Base-by-base conservation (phyloP, 2,888 invertebrate species). In the Pachymerium ferrugineum region DNA sequence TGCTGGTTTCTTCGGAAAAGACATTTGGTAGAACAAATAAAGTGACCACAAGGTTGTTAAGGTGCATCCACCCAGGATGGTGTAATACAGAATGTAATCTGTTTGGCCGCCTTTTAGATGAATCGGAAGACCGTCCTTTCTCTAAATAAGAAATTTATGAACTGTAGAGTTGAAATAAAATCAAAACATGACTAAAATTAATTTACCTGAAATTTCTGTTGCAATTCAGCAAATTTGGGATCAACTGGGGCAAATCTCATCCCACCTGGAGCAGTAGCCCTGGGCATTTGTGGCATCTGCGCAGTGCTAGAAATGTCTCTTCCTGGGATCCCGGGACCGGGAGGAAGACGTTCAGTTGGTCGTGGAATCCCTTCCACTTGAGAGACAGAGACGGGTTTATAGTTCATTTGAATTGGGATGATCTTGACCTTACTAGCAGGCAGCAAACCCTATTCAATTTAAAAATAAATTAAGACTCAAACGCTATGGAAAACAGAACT, bases 71-170 rank as follows among this genome's bases (percentile, higher is more conserved):
- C 70, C 70, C 16, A 33, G 8, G n/a, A 71, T 14, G 14, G 25
- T 19, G 6, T 16, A 30, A 38, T 47, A 16, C 71, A 42, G 14
- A 2, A 47, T 2, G 28, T 16, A 71, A 25, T 71, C 28, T 5
- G 14, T 22, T 38, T 38, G 68, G 31, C 42, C 38, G 67, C 19
- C 54, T 67, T 74, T 68, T 47, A 47, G 33, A 16, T 47, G 47
- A 16, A 47, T 16, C 6, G 47, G 47, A 6, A 47, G 16, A 47
- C 47, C 47, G 8, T 47, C 47, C 4, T 47, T 47, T 16, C 22
- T 47, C 47, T 47, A 47, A 47, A 47, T 47, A 14, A 16, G 4
- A 47, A 47, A 47, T 4, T 14, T 1, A 47, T n/a, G n/a, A n/a
- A n/a, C n/a, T n/a, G n/a, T n/a, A n/a, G n/a, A n/a, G n/a, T n/a